Percentiles rank a stretch among this genome's conserved stretches.
Evolutionary conservation across 2,797 vertebrate genomes (phyloP).

Genomic region (Xyrichtys novacula): DNA sequence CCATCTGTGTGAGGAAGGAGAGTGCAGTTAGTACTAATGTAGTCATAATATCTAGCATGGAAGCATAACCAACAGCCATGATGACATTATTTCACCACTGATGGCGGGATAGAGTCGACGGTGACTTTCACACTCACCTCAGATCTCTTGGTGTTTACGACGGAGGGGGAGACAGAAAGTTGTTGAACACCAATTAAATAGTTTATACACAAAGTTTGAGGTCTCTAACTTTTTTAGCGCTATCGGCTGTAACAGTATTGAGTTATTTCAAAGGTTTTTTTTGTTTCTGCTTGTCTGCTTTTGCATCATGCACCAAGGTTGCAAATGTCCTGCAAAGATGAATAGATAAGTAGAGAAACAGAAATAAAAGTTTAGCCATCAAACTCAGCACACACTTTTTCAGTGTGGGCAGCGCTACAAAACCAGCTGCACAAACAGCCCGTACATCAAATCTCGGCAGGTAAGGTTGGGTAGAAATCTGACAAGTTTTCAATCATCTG

Average conservation of each 20-base stretch:
- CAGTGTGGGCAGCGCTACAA: background rate
- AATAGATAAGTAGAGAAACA: background rate
- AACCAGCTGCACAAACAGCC: background rate
- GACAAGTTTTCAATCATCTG: too few relatives aligned
- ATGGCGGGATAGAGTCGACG: conserved; percentile 38
- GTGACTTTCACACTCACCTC: conserved; percentile 62
- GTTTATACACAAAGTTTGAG: too few relatives aligned
- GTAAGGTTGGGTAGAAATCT: background rate
- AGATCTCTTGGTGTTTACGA: background rate
- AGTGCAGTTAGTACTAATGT: conserved; percentile 63
- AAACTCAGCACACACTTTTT: background rate
- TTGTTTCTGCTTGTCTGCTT: background rate
- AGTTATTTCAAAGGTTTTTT: background rate
- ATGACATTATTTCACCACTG: conserved; percentile 34
- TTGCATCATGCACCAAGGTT: background rate
- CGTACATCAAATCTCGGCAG: background rate
- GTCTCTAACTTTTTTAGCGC: too few relatives aligned
- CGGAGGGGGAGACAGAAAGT: too few relatives aligned
- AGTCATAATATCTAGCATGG: conserved; percentile 57
- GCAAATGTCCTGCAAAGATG: background rate
- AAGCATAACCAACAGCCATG: conserved; percentile 51
- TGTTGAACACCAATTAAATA: too few relatives aligned
- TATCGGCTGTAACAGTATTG: background rate
- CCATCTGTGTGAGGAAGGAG: conserved; percentile 63
- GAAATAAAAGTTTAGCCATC: too few relatives aligned